phyloP scores from a whole-genome alignment of 1,140 invertebrate species.

The Venturia canescens region DNA sequence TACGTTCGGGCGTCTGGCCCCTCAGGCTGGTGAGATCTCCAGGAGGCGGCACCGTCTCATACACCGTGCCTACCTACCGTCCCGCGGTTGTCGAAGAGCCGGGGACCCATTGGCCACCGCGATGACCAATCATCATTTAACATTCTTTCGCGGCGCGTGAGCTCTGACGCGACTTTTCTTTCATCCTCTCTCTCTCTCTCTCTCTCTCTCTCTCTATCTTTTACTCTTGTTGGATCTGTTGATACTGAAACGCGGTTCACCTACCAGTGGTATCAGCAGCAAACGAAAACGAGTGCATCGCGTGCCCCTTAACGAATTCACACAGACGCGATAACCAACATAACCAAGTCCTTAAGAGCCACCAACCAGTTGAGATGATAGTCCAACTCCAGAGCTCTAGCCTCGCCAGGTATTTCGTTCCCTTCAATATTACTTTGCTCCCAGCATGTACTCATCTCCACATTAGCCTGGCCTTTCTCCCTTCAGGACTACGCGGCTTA shows the following conservation, averaged over 20 bases:
- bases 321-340: constrained; percentile 18
- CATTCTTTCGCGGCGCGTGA: constrained; percentile 69
- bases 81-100: constrained; percentile 58
- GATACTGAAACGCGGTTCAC: neutral
- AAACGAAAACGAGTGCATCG: constrained; percentile 21
- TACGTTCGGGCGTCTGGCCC: neutral
- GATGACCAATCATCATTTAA: constrained; percentile 76
- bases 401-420: neutral
- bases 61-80: constrained; percentile 66
- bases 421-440: neutral
- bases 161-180: constrained; percentile 52
- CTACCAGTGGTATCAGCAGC: neutral
- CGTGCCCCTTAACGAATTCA: constrained; percentile 31
- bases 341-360: neutral
- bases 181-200: neutral
- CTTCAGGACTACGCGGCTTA: neutral
- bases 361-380: neutral
- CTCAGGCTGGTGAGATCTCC: constrained; percentile 52
- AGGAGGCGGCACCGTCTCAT: constrained; percentile 69
- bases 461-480: neutral
- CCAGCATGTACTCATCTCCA: neutral
- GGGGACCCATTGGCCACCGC: constrained; percentile 72
- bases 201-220: neutral
- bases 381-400: neutral
- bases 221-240: neutral